Evolutionary conservation across 2,113 vertebrate species (phyloP).

Genomic region (Hippocampus comes): DNA sequence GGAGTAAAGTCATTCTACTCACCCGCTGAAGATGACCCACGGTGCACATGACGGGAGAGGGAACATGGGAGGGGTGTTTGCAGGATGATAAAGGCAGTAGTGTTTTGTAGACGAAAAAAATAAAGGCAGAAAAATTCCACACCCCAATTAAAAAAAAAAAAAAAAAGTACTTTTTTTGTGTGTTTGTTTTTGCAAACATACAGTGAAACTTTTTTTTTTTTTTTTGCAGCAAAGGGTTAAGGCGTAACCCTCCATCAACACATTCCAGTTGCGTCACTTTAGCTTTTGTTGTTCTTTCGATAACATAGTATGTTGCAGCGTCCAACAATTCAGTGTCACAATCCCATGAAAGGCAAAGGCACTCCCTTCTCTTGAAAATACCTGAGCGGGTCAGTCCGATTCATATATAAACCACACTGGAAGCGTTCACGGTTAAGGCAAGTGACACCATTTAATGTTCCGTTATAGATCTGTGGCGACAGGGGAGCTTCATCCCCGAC

Average conservation of each 20-base stretch:
- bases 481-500: conserved; percentile 47
- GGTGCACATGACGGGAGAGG: not conserved
- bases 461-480: conserved; percentile 50
- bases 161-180: too few species aligned
- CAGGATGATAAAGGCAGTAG: not conserved
- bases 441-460: conserved; percentile 60
- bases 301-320: not conserved
- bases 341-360: not conserved
- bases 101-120: too few species aligned
- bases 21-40: not conserved
- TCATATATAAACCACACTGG: not conserved
- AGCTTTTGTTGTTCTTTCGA: not conserved
- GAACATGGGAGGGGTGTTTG: not conserved
- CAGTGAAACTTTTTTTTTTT: not conserved
- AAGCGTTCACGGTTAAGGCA: conserved; percentile 34
- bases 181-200: too few species aligned
- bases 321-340: not conserved
- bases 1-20: not conserved
- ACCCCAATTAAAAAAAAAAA: too few species aligned
- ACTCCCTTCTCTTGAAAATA: not conserved
- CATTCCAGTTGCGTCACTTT: not conserved
- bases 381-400: not conserved
- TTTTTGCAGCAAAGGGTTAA: not conserved
- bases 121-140: too few species aligned
- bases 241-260: not conserved